These are phyloP conservation scores for Clavelina lepadiformis DNA, from an alignment of 23 tunicate species.

Conservation along the genomic window DNA sequence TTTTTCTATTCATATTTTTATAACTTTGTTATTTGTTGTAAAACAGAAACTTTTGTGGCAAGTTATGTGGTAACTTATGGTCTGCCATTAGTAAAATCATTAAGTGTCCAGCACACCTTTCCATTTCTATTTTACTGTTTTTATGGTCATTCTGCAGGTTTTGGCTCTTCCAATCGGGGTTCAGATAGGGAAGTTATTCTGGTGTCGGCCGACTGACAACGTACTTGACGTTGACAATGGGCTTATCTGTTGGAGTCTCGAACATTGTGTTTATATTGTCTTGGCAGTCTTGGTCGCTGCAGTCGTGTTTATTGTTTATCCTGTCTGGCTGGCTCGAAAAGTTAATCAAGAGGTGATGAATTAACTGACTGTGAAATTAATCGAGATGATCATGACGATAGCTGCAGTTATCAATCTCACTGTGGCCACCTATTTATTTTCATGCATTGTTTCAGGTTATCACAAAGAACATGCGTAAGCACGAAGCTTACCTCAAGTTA, in stretches of 20 bases:
- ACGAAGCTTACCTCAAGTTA: constrained; percentile 66
- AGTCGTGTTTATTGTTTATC: constrained; percentile 40
- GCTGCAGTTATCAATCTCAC: not conserved
- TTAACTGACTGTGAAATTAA: not conserved
- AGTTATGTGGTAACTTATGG: not conserved
- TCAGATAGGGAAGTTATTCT: constrained; percentile 79
- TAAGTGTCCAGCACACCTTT: not conserved
- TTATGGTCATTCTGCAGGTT: constrained; percentile 21
- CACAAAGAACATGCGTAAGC: constrained; percentile 35
- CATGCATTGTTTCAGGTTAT: constrained; percentile 65
- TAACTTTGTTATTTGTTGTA: not conserved
- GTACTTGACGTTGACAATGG: constrained; percentile 65
- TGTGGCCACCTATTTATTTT: not conserved
- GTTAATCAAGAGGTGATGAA: constrained; percentile 44
- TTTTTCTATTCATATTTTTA: not conserved
- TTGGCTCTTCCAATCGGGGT: constrained; percentile 75
- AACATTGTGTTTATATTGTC: constrained; percentile 53
- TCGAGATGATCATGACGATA: too few relatives aligned
- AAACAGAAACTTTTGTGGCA: not conserved
- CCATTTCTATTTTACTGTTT: not conserved
- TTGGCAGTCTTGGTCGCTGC: constrained; percentile 32
- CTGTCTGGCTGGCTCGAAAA: constrained; percentile 30
- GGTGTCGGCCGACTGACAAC: constrained; percentile 59
- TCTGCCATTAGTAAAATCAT: not conserved
- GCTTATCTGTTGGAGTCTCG: constrained; percentile 65